Evolutionary conservation across 1,140 invertebrate species (phyloP).

Genomic region (Amyelois transitella): DNA sequence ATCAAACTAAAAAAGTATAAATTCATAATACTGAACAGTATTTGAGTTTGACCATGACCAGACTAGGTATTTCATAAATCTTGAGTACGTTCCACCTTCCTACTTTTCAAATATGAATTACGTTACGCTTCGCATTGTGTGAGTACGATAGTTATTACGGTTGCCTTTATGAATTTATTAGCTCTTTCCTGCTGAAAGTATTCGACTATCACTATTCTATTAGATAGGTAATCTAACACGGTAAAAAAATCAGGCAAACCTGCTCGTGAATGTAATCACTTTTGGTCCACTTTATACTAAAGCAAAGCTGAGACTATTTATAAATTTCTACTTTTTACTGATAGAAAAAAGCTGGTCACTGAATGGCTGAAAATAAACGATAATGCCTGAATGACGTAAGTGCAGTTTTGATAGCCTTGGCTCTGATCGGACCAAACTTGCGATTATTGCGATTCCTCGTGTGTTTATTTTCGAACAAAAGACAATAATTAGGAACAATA

Average conservation of each 20-base stretch:
- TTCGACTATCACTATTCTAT: neutral
- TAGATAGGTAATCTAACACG: neutral
- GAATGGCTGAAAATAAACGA: neutral
- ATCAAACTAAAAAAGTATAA: too few relatives aligned
- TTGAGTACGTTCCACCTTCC: neutral
- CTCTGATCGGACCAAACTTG: neutral
- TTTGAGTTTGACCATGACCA: too few relatives aligned
- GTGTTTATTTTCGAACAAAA: slow-evolving; percentile 32
- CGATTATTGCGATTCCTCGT: neutral
- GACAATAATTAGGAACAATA: slow-evolving; percentile 25
- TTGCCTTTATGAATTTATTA: neutral
- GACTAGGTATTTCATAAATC: neutral
- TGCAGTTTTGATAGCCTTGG: neutral
- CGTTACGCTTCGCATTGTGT: neutral
- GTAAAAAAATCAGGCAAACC: neutral
- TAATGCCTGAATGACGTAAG: neutral
- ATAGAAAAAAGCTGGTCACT: neutral
- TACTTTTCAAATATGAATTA: neutral
- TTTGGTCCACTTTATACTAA: neutral
- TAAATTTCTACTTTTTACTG: too few relatives aligned
- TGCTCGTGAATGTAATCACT: neutral
- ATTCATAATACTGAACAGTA: too few relatives aligned
- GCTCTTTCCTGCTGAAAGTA: neutral
- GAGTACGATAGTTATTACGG: neutral
- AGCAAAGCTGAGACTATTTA: neutral